Conservation (phyloP, 2,797 vertebrate genomes). For the Myripristis jacobus region DNA sequence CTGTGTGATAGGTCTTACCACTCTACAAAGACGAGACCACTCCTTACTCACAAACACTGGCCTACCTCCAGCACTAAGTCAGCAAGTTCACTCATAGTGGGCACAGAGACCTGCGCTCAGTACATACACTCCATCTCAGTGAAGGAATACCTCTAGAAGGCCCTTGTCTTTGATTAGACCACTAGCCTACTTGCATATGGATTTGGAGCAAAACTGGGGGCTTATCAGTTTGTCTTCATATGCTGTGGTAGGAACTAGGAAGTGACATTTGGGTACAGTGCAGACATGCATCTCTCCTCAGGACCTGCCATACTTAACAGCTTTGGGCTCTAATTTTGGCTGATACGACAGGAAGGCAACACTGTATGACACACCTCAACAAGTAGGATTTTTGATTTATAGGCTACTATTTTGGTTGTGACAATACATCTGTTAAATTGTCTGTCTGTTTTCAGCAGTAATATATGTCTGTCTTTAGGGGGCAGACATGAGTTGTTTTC, state of each 20-base stretch:
- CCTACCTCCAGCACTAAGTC: conserved; percentile 53
- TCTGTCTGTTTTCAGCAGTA: conserved; percentile 26
- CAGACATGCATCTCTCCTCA: not conserved
- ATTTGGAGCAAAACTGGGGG: not conserved
- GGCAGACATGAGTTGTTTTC: conserved; percentile 66
- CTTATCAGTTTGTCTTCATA: conserved; percentile 8
- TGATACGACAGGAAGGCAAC: not conserved
- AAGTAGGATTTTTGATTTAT: not conserved
- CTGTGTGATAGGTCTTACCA: conserved; percentile 40
- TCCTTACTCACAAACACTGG: conserved; percentile 54
- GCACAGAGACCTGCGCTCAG: conserved; percentile 38
- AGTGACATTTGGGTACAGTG: not conserved
- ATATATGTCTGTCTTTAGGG: conserved; percentile 61
- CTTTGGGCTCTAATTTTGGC: not conserved
- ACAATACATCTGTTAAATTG: not conserved
- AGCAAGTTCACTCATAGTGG: conserved; percentile 40
- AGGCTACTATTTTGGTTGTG: not conserved
- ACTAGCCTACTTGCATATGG: not conserved
- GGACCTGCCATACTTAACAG: not conserved
- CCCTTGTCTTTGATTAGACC: conserved; percentile 34
- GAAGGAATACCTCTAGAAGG: conserved; percentile 30
- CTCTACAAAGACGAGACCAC: conserved; percentile 43
- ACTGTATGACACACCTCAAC: not conserved
- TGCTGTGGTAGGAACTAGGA: too few relatives aligned
- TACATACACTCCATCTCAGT: conserved; percentile 42